Base-by-base conservation (phyloP, 2,797 vertebrate species). In the Sebastes ruberrimus region DNA sequence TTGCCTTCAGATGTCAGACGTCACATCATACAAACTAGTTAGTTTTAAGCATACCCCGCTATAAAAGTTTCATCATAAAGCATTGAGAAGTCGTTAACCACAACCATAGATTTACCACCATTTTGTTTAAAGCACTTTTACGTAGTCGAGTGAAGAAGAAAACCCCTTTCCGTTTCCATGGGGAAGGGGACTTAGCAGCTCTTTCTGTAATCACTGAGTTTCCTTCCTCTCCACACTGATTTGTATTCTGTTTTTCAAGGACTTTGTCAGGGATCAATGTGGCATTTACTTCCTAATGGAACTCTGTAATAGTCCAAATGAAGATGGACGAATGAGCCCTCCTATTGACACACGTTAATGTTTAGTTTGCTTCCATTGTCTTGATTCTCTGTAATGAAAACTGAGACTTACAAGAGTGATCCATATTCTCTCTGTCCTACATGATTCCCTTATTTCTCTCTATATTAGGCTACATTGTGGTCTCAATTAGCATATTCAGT, bases 231-330 rank as follows among this genome's bases (percentile, higher is more conserved):
- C 23, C 38, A 70, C 67, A 74, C 60, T 86, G 22, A 92, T 89
- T 92, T 85, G 62, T 86, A 86, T 84, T 85, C 62, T 74, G 76
- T 80, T 71, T 72, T 77, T 85, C 18, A 20, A 70, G 46, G 83
- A 86, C 70, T 91, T 86, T 87, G 76, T 84, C 86, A 70, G 78
- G 75, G 86, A 90, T 91, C 83, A 90, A 76, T 82, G 81, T 88
- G 82, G 79, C 77, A 86, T 91, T 92, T 91, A 86, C 76, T 76
- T 84, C 59, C 85, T 87, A 85, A 89, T 91, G 79, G 74, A 90
- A 76, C 42, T 74, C 66, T 80, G 71, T 86, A 88, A 89, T 81
- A 42, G 64, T 80, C 65, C 62, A 89, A 90, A 93, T 88, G 81
- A 91, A 92, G 84, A 86, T 71, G 65, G 84, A 84, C 28, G 74